phyloP scores from a whole-genome alignment of 2,888 invertebrate species.

The Papilio protenor region DNA sequence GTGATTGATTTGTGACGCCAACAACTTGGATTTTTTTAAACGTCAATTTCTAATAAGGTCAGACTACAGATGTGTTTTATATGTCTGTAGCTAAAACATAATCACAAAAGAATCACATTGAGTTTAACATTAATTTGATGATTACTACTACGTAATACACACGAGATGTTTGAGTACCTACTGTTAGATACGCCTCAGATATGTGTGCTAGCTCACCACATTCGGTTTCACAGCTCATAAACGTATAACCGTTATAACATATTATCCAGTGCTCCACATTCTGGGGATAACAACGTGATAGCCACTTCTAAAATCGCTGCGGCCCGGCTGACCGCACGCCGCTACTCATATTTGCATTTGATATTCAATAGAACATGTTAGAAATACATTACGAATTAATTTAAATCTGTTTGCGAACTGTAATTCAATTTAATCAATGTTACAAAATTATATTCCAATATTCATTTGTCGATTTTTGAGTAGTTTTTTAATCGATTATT shows the following conservation, averaged over 20 bases:
- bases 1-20: too few relatives aligned
- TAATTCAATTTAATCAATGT: neutral
- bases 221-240: constrained; percentile 39
- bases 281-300: constrained; percentile 59
- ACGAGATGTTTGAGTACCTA: neutral
- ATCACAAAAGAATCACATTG: neutral
- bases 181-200: constrained; percentile 43
- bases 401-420: neutral
- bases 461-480: neutral
- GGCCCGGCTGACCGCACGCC: constrained; percentile 64
- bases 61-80: too few relatives aligned
- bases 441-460: neutral
- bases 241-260: constrained; percentile 52
- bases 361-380: constrained; percentile 30
- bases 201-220: constrained; percentile 29
- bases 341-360: constrained; percentile 45
- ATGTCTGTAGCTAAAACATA: too few relatives aligned
- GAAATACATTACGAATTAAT: constrained; percentile 11
- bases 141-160: neutral
- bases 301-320: constrained; percentile 67
- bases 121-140: neutral
- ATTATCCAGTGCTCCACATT: constrained; percentile 53
- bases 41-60: too few relatives aligned
- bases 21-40: too few relatives aligned
- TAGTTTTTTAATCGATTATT: too few relatives aligned